phyloP scores from a whole-genome alignment of 2,888 invertebrate species.

The Suillia variegata region DNA sequence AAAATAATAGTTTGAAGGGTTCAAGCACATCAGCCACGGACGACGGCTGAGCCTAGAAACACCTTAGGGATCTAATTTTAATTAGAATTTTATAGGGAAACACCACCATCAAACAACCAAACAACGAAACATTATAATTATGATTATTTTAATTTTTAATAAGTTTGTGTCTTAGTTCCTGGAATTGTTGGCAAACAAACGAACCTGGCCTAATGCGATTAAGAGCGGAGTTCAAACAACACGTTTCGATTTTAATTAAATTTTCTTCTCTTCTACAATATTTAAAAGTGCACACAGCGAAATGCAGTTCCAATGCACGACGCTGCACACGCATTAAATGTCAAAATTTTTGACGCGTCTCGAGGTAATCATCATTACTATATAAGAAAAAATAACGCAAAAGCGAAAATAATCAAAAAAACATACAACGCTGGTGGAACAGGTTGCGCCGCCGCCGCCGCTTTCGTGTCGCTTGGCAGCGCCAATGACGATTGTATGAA shows the following conservation, averaged over 20 bases:
- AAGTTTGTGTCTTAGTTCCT: not conserved
- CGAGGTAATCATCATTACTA: not conserved
- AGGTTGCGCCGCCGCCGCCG: not conserved
- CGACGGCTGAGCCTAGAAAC: too few species aligned
- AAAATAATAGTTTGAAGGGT: too few species aligned
- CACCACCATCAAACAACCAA: too few species aligned
- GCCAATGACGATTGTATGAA: not conserved
- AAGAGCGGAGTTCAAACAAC: not conserved
- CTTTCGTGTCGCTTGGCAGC: not conserved
- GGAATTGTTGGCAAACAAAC: slow-evolving; percentile 1
- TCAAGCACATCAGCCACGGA: slow-evolving; percentile 15
- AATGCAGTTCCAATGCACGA: not conserved
- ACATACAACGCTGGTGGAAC: too few species aligned
- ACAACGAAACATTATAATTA: too few species aligned
- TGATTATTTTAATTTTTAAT: too few species aligned
- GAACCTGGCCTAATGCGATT: not conserved
- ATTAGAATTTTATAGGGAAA: slow-evolving; percentile 10
- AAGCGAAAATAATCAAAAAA: too few species aligned
- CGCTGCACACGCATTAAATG: slow-evolving; percentile 6
- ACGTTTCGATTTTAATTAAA: not conserved
- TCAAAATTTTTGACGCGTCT: slow-evolving; percentile 3
- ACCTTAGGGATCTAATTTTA: slow-evolving; percentile 7
- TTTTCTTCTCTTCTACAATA: too few species aligned
- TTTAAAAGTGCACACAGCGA: too few species aligned
- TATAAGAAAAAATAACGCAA: too few species aligned